A percentile compares a stretch with the other conserved stretches of the same genome.
Conservation (phyloP, 2,113 vertebrate species). For the Plectropomus leopardus region DNA sequence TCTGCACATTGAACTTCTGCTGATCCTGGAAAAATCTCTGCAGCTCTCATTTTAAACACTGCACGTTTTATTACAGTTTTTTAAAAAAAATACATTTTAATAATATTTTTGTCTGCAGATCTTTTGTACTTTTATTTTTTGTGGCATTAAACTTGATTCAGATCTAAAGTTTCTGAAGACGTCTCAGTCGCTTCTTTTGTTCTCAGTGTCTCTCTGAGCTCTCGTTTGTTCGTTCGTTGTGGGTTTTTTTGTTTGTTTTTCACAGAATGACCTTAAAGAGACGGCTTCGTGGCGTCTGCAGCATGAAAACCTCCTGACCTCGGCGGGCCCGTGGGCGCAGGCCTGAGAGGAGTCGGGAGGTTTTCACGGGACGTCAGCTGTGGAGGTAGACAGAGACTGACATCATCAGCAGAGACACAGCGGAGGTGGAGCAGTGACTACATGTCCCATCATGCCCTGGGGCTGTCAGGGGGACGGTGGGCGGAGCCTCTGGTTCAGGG, state of each 20-base stretch:
- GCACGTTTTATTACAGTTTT: too few relatives aligned
- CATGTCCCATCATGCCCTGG: conserved; percentile 56
- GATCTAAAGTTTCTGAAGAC: too few relatives aligned
- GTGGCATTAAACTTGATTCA: too few relatives aligned
- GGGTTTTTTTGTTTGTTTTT: too few relatives aligned
- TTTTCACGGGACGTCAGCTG: conserved; percentile 46
- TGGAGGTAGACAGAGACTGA: conserved; percentile 61
- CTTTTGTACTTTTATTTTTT: too few relatives aligned
- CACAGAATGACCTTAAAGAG: background rate
- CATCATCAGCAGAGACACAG: conserved; percentile 57
- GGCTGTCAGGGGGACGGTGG: conserved; percentile 21
- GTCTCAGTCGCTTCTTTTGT: background rate
- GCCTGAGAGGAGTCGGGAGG: conserved; percentile 5
- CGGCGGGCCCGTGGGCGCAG: background rate
- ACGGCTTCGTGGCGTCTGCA: conserved; percentile 22
- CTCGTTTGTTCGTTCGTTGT: too few relatives aligned
- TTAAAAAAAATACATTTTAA: too few relatives aligned
- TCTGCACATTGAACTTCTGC: too few relatives aligned
- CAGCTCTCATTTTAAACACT: too few relatives aligned
- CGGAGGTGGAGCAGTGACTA: conserved; percentile 49
- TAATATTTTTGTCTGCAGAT: too few relatives aligned
- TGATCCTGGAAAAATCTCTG: too few relatives aligned
- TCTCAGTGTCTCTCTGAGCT: conserved; percentile 21
- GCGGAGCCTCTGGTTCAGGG: conserved; percentile 51
- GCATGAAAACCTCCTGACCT: conserved; percentile 12